Evolutionary conservation across 2,113 vertebrate species (phyloP).

Genomic region (Macrotis lagotis): DNA sequence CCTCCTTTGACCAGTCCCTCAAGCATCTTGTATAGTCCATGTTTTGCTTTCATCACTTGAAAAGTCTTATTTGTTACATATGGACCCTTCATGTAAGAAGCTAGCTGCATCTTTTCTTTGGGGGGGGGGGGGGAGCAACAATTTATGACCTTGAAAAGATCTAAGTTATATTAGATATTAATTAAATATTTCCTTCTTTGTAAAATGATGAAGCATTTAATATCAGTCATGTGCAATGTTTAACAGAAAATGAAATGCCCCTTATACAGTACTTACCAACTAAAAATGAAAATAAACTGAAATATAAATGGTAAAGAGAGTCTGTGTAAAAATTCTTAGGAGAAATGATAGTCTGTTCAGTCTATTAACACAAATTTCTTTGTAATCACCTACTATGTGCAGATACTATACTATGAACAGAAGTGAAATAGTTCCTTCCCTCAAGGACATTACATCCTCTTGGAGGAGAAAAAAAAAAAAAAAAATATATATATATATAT

Average conservation of each 20-base stretch:
- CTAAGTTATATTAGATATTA: not conserved
- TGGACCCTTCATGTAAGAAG: not conserved
- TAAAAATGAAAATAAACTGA: constrained; percentile 28
- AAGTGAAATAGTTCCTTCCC: not conserved
- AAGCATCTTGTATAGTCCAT: not conserved
- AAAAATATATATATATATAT: no score
- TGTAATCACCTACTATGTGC: not conserved
- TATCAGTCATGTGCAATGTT: not conserved
- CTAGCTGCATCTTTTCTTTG: not conserved
- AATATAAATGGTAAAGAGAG: constrained; percentile 4
- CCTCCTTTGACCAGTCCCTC: not conserved
- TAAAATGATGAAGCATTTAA: not conserved
- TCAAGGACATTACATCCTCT: not conserved
- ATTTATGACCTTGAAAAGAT: constrained; percentile 27
- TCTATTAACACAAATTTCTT: not conserved
- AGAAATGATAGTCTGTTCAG: constrained; percentile 25
- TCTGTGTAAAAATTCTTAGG: constrained; percentile 47
- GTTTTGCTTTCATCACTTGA: constrained; percentile 22
- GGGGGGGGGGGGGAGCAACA: not conserved
- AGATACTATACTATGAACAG: not conserved
- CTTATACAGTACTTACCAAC: constrained; percentile 24
- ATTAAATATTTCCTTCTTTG: not conserved
- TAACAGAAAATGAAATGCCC: constrained; percentile 24
- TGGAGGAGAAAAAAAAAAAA: no score
- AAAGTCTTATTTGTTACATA: not conserved